Evolutionary conservation across 2,888 invertebrate genomes (phyloP), one percentile per base, ranked within the genome.

Genomic region (Allygus modestus): DNA sequence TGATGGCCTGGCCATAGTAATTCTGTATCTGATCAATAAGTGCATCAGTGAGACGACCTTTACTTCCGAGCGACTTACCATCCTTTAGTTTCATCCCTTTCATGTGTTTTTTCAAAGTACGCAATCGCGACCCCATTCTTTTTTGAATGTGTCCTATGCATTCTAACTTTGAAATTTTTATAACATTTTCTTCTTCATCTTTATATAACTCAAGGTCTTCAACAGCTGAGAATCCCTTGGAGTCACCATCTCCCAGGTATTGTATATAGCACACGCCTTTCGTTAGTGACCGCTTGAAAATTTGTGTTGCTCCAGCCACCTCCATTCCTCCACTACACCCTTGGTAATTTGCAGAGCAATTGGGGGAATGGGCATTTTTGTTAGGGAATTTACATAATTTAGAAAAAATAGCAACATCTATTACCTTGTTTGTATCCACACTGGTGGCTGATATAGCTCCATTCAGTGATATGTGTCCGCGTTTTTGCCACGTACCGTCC

Each of bases 1-100:
- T 61, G 4, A 82, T 82, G 12, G 82, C 82, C n/a, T 28, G 33
- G 17, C 65, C 46, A 37, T 82, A 82, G 23, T 82, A 82, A 4
- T 58, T 41, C 26, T 82, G 82, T 69, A 82, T 2, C n/a, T 82
- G 61, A 33, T 82, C 82, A 65, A 82, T 82, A 1, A 37, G 28
- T 28, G 11, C 33, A 61, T 58, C 61, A 0, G 82, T 43, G 31
- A 82, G 65, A 28, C 82, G 33, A 15, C 69, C 46, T 65, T 61
- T 69, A 5, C 82, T 28, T 65, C 82, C 46, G 17, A 82, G 23
- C 31, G 23, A 17, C 46, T 43, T 82, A 15, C 82, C 82, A 65
- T 82, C 82, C 4, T 5, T 20, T 41, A 82, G 26, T 5, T 20
- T 65, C 15, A 11, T 82, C 15, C 20, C 33, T 17, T 82, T 82